Conservation (phyloP, 2,797 vertebrate species). For the Catharus ustulatus region DNA sequence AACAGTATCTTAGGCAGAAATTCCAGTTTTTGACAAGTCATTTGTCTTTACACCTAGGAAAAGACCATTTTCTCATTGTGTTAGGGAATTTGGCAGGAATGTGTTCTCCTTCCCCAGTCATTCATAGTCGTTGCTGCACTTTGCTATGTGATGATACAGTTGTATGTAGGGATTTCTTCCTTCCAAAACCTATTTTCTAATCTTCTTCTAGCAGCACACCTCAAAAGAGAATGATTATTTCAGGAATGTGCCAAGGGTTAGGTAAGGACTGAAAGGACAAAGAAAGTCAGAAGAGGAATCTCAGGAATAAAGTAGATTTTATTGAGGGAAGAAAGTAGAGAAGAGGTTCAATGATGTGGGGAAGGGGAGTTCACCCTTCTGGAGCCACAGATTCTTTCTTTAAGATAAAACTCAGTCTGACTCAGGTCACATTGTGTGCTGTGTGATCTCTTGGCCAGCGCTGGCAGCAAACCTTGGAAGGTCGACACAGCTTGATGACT, state of each 20-base stretch:
- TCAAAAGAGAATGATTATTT: not conserved
- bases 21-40: not conserved
- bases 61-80: not conserved
- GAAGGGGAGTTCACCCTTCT: not conserved
- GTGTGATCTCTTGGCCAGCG: not conserved
- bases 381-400: not conserved
- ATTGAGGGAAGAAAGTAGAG: not conserved
- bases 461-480: fast-evolving
- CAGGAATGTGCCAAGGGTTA: not conserved
- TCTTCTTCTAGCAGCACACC: not conserved
- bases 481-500: not conserved
- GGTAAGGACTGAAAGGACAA: not conserved
- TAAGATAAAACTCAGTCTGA: not conserved
- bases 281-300: not conserved
- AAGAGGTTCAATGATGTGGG: not conserved
- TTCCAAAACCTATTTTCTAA: not conserved
- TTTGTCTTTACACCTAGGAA: not conserved
- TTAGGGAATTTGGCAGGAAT: not conserved
- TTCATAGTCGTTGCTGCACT: not conserved
- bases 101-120: not conserved
- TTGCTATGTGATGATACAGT: not conserved
- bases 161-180: not conserved
- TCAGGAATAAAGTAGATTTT: not conserved
- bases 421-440: not conserved
- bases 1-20: not conserved